Conservation (phyloP, 2,797 vertebrate genomes). For the Gymnoscopelus braueri region DNA sequence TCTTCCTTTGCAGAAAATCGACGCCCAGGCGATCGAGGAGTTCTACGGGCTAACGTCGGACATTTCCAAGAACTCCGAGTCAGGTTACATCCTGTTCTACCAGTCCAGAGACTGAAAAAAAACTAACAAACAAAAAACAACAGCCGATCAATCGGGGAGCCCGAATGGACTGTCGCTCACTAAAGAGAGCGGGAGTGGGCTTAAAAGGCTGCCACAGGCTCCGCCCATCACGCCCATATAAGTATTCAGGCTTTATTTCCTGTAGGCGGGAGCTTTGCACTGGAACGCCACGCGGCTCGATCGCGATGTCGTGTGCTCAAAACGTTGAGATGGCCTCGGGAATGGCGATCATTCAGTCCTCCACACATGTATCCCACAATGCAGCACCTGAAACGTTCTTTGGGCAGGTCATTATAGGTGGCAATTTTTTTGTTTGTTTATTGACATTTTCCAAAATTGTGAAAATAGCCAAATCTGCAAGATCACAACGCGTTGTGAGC, state of each 20-base stretch:
- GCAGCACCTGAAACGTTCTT: conserved; percentile 30
- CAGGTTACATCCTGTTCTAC: conserved; percentile 99
- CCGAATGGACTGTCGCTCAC: conserved; percentile 57
- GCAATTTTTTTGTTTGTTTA: no score
- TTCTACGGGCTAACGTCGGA: conserved; percentile 99
- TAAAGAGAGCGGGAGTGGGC: conserved; percentile 51
- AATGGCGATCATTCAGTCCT: conserved; percentile 27
- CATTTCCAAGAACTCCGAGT: conserved; percentile 99
- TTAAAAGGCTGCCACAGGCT: conserved; percentile 41
- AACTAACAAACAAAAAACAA: no score
- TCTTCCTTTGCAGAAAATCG: conserved; percentile 88
- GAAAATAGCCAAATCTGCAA: no score
- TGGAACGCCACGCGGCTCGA: conserved; percentile 36
- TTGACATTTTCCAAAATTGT: no score
- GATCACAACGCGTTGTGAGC: no score
- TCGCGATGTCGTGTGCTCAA: conserved; percentile 22
- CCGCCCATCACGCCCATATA: conserved; percentile 54
- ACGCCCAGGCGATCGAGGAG: conserved; percentile 98
- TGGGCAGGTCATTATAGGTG: no score
- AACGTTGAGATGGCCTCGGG: conserved; percentile 58
- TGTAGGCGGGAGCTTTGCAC: conserved; percentile 61
- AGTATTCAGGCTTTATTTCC: conserved; percentile 60
- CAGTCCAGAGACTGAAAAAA: conserved; percentile 95
- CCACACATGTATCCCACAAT: conserved; percentile 39
- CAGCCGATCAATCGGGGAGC: conserved; percentile 22